Evolutionary conservation across 2,797 vertebrate species (phyloP), one percentile per base, ranked within the genome.

Genomic region (Vespertilio murinus): DNA sequence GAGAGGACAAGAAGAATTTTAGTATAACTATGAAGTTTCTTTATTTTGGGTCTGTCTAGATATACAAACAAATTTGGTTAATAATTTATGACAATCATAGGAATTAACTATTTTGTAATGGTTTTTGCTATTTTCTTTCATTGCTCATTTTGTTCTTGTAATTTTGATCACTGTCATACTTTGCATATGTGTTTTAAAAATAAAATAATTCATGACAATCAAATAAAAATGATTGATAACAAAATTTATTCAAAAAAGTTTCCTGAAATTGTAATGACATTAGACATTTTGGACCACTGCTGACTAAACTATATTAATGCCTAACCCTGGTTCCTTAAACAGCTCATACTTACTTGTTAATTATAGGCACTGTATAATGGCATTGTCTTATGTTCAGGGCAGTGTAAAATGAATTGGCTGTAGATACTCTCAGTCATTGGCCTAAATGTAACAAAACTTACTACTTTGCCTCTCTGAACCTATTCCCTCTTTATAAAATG

Each of bases 31-130:
- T 74, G 45, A n/a, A 22, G 6, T n/a, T 67, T 45, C 23, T 56
- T 45, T 65, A 59, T 30, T 93, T 23, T 33, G 52, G 10, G 6
- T 52, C 45, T 54, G 8, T 80, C 65, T 87, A 93, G 23, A 67
- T 54, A 47, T 42, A 73, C 33, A 73, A 30, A 30, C 45, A 54
- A 54, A 5, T 65, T 73, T 73, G 47, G 65, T 65, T 88, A 88
- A 23, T 64, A 81, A 56, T 8, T 5, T 4, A 64, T 71, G 52
- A 28, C 54, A 56, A 56, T 94, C 93, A 96, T 98, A 98, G 98
- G 97, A 95, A 96, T 97, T 97, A 98, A 97, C 97, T 98, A 98
- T 98, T 98, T 98, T 98, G 95, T 98, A 98, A 97, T 94, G 93
- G 96, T 95, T 97, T 97, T n/a, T 67, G 77, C 96, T 97, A 96